phyloP scores from a whole-genome alignment of 2,113 vertebrate species.

The Sterna hirundo region DNA sequence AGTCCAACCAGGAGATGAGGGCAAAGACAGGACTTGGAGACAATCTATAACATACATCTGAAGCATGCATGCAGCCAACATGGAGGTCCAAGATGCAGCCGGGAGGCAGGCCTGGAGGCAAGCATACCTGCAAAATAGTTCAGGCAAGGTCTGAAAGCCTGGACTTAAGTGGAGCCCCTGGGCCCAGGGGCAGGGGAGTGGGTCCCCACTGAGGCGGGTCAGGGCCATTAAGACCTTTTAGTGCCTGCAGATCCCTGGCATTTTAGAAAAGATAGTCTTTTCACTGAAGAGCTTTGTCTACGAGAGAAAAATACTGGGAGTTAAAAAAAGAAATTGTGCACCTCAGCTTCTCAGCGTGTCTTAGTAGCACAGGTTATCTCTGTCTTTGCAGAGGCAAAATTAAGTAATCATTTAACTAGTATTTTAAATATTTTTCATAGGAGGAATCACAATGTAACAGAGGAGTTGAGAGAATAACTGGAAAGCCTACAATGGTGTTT shows the following conservation, averaged over 20 bases:
- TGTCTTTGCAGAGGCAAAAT: neutral
- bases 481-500: neutral
- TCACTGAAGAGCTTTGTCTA: neutral
- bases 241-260: neutral
- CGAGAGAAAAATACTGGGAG: fast-evolving
- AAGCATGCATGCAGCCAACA: fast-evolving
- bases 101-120: neutral
- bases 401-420: neutral
- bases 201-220: fast-evolving
- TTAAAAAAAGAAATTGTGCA: neutral
- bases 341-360: neutral
- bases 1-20: neutral
- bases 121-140: neutral
- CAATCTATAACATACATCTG: too few relatives aligned
- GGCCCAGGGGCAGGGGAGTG: neutral
- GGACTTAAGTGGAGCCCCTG: neutral
- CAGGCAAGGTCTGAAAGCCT: neutral
- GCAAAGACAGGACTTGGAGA: neutral
- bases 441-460: neutral
- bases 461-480: neutral
- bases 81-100: neutral
- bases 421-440: neutral
- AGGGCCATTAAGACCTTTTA: neutral
- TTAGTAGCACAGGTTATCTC: neutral
- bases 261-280: neutral